Evolutionary conservation across 2,888 invertebrate genomes (phyloP), one percentile per base, ranked within the genome.

Genomic region (Drosophila testacea): DNA sequence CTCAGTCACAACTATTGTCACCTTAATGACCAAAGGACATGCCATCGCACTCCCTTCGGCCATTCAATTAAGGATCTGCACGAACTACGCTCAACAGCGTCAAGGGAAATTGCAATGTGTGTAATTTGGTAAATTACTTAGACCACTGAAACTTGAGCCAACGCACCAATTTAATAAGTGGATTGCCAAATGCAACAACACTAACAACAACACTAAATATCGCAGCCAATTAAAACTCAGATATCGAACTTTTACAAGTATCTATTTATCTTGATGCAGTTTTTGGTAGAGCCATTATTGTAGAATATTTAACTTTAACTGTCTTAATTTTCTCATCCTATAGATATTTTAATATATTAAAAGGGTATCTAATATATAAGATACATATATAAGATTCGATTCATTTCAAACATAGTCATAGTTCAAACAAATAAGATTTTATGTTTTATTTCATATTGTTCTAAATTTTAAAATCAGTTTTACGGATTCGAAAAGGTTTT

Each of bases 41-140:
- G 81, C 65, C 51, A 82, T 50, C 13, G 62, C 71, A 54, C 60
- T 57, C 36, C 52, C 46, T 63, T 64, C 56, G 62, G 42, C 60
- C 48, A 59, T 81, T 64, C 80, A 75, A 82, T 88, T 88, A 72
- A 59, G 52, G 32, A 42, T 39, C 38, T 74, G 69, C 61, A 69
- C 59, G 42, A 47, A 46, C 38, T 44, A 30, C 55, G 57, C 54
- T 36, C 46, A 41, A 30, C 36, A 34, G 16, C n/a, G 38, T 67
- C 78, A 54, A 57, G 78, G 61, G 72, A 76, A 69, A 72, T 55
- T 59, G 57, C 65, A 59, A 39, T 79, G 48, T 36, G 48, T 78
- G 60, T 68, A 68, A 89, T 81, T 87, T 73, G 30, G 50, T 46
- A 84, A 89, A 88, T 89, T 83, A 87, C 72, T 56, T 64, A 54